These are phyloP conservation scores for Athrips mouffetella DNA, from an alignment of 2,888 invertebrate species.

Conservation along the genomic window DNA sequence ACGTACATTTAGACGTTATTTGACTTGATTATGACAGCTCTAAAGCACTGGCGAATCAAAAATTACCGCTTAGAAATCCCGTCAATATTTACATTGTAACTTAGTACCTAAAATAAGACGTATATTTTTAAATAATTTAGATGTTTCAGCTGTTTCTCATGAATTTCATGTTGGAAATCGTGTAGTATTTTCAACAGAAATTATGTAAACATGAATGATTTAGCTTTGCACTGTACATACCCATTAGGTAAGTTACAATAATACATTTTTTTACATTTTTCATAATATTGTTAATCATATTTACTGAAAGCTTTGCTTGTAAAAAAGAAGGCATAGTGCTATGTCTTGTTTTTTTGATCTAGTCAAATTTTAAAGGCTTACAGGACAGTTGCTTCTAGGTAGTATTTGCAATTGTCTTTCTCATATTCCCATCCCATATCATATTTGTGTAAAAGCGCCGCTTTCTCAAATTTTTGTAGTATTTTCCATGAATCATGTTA, in stretches of 20 bases:
- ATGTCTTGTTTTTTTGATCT: slow-evolving; percentile 62
- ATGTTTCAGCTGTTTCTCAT: slow-evolving; percentile 10
- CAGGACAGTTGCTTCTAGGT: slow-evolving; percentile 17
- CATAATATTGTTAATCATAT: slow-evolving; percentile 42
- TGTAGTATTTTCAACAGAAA: slow-evolving; percentile 31
- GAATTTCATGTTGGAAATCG: slow-evolving; percentile 23
- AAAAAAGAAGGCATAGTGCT: slow-evolving; percentile 46
- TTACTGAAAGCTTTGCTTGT: slow-evolving; percentile 42
- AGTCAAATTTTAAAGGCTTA: slow-evolving; percentile 55
- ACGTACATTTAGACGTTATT: no score
- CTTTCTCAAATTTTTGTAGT: no score
- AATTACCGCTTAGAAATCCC: not conserved
- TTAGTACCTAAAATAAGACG: not conserved
- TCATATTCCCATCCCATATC: no score
- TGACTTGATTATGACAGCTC: no score
- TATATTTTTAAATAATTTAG: not conserved
- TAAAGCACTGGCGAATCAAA: not conserved
- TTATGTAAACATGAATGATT: slow-evolving; percentile 19
- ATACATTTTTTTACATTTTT: slow-evolving; percentile 71
- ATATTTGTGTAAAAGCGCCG: slow-evolving; percentile 28
- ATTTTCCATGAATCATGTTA: no score
- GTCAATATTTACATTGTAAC: slow-evolving; percentile 3
- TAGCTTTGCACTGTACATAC: slow-evolving; percentile 54
- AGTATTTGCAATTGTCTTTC: not conserved
- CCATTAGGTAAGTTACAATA: slow-evolving; percentile 52